Percentiles rank a stretch among this genome's conserved stretches.
phyloP scores from a whole-genome alignment of 2,113 vertebrate genomes.

The Vombatus ursinus region DNA sequence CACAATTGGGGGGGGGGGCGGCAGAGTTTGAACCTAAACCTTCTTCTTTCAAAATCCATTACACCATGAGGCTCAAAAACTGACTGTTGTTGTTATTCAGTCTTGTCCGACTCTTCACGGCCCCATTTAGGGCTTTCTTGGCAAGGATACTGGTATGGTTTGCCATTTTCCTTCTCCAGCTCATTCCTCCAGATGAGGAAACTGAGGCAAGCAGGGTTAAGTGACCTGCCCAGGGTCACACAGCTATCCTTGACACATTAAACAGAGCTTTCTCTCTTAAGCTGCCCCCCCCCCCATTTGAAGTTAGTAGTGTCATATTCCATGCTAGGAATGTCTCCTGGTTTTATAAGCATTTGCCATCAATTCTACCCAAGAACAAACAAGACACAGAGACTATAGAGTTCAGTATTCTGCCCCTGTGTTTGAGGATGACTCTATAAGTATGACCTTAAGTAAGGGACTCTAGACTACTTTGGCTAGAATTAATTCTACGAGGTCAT shows the following conservation, averaged over 20 bases:
- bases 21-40: background rate
- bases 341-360: background rate
- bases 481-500: background rate
- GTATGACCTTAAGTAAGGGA: background rate
- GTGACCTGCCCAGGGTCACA: background rate
- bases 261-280: background rate
- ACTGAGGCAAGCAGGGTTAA: background rate
- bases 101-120: background rate
- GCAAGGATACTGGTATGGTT: background rate
- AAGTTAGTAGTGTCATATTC: background rate
- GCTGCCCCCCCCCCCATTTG: background rate
- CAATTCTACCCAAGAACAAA: background rate
- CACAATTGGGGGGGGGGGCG: background rate
- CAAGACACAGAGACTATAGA: background rate
- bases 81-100: background rate
- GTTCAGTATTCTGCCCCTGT: background rate
- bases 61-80: background rate
- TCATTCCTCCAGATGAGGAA: background rate
- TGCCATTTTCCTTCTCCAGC: background rate
- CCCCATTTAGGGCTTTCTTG: background rate
- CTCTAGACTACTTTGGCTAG: background rate
- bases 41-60: background rate
- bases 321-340: background rate
- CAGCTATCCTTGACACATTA: background rate
- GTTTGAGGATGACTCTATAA: background rate